phyloP scores from a whole-genome alignment of 2,113 vertebrate genomes.

The Siniperca knerii region DNA sequence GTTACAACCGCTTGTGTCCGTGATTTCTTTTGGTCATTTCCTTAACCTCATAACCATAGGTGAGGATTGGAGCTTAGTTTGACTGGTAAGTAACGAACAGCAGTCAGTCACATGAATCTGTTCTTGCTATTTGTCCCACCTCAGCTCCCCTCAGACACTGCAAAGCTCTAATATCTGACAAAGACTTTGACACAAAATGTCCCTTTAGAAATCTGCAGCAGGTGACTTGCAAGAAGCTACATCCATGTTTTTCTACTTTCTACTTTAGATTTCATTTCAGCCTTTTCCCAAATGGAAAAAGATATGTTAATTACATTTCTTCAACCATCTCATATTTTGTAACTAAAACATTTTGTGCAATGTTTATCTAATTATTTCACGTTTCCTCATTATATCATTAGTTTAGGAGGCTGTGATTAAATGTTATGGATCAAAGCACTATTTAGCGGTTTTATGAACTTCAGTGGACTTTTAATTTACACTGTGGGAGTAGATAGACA shows the following conservation, averaged over 20 bases:
- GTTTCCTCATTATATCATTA: not conserved
- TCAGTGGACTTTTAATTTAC: slow-evolving; percentile 9
- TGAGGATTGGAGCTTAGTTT: not conserved
- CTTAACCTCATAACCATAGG: not conserved
- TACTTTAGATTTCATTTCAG: not conserved
- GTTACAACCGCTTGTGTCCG: not conserved
- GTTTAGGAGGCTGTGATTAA: not conserved
- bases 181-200: not conserved
- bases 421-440: not conserved
- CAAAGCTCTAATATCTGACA: not conserved
- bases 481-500: not conserved
- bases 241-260: not conserved
- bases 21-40: not conserved
- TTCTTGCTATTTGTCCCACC: not conserved
- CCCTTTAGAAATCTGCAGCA: not conserved
- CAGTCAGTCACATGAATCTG: not conserved
- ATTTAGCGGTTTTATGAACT: not conserved
- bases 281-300: not conserved
- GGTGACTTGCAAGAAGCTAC: not conserved
- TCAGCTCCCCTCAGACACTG: not conserved
- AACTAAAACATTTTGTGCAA: not conserved
- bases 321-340: not conserved
- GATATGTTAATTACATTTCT: not conserved
- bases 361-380: not conserved
- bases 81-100: not conserved